Base-by-base conservation (phyloP, 23 tunicate species). In the Trididemnum miniatum region DNA sequence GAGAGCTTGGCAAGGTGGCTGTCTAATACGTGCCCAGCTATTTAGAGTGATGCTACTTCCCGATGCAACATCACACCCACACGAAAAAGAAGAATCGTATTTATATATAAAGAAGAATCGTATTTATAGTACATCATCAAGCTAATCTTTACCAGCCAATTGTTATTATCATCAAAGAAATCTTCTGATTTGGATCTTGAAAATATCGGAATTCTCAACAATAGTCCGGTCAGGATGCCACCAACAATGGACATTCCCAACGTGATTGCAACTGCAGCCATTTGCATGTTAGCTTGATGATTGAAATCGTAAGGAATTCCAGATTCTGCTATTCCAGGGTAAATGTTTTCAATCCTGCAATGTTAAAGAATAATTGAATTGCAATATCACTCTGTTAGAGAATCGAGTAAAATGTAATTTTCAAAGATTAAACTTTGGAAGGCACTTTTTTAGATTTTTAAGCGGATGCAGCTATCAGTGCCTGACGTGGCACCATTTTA, bases 121-220 rank as follows among this genome's bases (percentile, higher is more conserved):
- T n/a, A n/a, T n/a, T n/a, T n/a, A n/a, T n/a, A n/a, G n/a, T n/a
- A n/a, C n/a, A n/a, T n/a, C n/a, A n/a, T n/a, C n/a, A n/a, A n/a
- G n/a, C n/a, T n/a, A n/a, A n/a, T n/a, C n/a, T n/a, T n/a, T 51
- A 91, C 97, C 30, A 73, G 67, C 98, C 98, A 95, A 39, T 89
- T 82, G 37, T 77, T 78, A 20, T 44, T 30, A 59, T 95, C 98
- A 31, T 95, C 95, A 44, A 95, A 95, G 65, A 89, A 82, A 54
- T 82, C 82, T 0, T 82, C 40, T 3, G 35, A 34, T 31, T 77
- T 64, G 0, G 81, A 38, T 9, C 62, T 34, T 51, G 65, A 84
- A 26, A 95, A 31, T 78, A 86, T 63, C 80, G 98, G 98, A 65
- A 82, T 69, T 34, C 85, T 75, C 22, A 95, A 79, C 1, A 95